A percentile compares a stretch with the other conserved stretches of the same genome.
Conservation (phyloP, 2,888 invertebrate genomes). For the Eupithecia centaureata region DNA sequence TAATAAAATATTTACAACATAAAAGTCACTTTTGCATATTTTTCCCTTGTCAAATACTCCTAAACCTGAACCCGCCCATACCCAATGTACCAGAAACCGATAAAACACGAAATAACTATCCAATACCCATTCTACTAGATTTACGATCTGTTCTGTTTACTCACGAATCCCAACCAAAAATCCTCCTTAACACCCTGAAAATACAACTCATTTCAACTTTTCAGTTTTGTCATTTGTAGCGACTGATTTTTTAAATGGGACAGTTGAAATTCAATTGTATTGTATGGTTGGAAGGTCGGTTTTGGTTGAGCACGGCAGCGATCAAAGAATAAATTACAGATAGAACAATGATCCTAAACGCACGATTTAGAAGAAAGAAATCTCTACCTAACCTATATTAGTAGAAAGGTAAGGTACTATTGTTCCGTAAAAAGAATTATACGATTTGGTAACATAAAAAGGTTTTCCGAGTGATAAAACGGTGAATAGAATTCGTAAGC, state of each 20-base stretch:
- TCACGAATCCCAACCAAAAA: slow-evolving; percentile 7
- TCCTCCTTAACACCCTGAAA: slow-evolving; percentile 3
- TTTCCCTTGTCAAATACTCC: not conserved
- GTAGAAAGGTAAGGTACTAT: slow-evolving; percentile 1
- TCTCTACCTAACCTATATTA: not conserved
- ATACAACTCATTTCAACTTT: slow-evolving; percentile 11
- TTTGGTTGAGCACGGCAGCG: slow-evolving; percentile 11
- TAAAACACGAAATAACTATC: slow-evolving; percentile 41
- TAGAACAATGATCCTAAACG: slow-evolving; percentile 33
- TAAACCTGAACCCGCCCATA: not conserved
- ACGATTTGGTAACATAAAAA: slow-evolving; percentile 5
- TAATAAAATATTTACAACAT: not conserved
- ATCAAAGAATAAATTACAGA: slow-evolving; percentile 37
- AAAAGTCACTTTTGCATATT: slow-evolving; percentile 1
- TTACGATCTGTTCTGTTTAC: slow-evolving; percentile 37
- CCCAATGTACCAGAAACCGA: slow-evolving; percentile 26
- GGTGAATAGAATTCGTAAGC: not conserved
- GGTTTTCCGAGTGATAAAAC: not conserved
- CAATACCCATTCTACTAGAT: slow-evolving; percentile 37
- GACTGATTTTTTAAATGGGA: not conserved
- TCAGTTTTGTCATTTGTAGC: not conserved
- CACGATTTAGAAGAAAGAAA: slow-evolving; percentile 16
- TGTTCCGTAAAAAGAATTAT: not conserved
- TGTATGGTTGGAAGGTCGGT: slow-evolving; percentile 6
- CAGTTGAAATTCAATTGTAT: slow-evolving; percentile 18